Evolutionary conservation across 2,888 invertebrate species (phyloP).

Genomic region (Syrista parreyssii): DNA sequence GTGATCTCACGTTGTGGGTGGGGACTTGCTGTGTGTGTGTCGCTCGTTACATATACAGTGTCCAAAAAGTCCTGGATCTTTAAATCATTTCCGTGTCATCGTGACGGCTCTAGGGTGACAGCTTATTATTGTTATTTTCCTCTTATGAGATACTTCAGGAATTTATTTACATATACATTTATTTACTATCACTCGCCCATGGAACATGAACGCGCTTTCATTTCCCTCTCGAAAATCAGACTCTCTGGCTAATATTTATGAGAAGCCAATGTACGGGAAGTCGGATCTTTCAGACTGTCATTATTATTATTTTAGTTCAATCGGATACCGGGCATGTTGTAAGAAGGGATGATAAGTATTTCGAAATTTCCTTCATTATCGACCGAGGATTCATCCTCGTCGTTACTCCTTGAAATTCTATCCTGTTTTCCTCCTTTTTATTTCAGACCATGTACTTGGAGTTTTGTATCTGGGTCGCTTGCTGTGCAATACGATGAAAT

Average conservation of each 20-base stretch:
- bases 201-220: not conserved
- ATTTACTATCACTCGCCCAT: not conserved
- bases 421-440: not conserved
- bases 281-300: not conserved
- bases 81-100: not conserved
- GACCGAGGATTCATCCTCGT: not conserved
- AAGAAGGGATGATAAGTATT: not conserved
- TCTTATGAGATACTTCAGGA: slow-evolving; percentile 26
- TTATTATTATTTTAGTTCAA: no score
- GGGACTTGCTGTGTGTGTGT: slow-evolving; percentile 39
- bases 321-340: no score
- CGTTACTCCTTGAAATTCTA: not conserved
- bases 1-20: slow-evolving; percentile 64
- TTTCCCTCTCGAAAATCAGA: not conserved
- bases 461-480: slow-evolving; percentile 48
- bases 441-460: slow-evolving; percentile 20
- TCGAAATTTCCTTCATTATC: not conserved
- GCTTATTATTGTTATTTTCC: not conserved
- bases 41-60: slow-evolving; percentile 24
- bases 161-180: not conserved
- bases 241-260: not conserved
- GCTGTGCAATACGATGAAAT: slow-evolving; percentile 40
- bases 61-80: slow-evolving; percentile 5
- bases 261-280: not conserved
- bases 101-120: not conserved